Evolutionary conservation across 2,797 vertebrate genomes (phyloP).

Genomic region (Delichon dasypus): DNA sequence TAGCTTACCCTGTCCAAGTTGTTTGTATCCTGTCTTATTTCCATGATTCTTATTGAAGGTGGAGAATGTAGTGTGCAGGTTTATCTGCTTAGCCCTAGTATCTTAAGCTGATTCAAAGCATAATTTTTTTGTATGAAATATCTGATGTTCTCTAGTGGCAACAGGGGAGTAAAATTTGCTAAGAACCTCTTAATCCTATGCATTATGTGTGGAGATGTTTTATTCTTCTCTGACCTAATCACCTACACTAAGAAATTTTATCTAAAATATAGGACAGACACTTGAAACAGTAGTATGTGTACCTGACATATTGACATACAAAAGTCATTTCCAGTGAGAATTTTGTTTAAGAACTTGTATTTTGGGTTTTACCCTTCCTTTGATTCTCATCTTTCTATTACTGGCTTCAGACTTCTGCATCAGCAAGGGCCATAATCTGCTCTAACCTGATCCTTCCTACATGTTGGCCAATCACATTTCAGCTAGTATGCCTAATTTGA

Average conservation of each 20-base stretch:
- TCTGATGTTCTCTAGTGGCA: background rate
- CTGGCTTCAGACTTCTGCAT: background rate
- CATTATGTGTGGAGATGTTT: background rate
- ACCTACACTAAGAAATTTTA: background rate
- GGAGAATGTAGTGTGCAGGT: background rate
- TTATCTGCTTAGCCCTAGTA: background rate
- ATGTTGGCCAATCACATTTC: background rate
- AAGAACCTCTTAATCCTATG: background rate
- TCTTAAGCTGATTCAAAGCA: background rate
- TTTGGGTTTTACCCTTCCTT: background rate
- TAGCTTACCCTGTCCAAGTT: background rate
- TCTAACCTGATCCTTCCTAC: background rate
- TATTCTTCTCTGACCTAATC: background rate
- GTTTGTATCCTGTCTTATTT: background rate
- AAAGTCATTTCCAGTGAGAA: background rate
- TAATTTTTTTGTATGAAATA: background rate
- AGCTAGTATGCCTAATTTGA: background rate
- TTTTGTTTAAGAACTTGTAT: background rate
- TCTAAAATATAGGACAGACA: background rate
- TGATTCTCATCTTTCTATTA: background rate
- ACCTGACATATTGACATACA: background rate
- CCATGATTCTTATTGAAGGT: background rate
- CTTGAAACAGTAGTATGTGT: background rate
- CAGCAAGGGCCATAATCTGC: accelerated
- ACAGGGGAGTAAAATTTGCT: background rate